Base-by-base conservation (phyloP, 2,888 invertebrate genomes). In the Clivina fossor region DNA sequence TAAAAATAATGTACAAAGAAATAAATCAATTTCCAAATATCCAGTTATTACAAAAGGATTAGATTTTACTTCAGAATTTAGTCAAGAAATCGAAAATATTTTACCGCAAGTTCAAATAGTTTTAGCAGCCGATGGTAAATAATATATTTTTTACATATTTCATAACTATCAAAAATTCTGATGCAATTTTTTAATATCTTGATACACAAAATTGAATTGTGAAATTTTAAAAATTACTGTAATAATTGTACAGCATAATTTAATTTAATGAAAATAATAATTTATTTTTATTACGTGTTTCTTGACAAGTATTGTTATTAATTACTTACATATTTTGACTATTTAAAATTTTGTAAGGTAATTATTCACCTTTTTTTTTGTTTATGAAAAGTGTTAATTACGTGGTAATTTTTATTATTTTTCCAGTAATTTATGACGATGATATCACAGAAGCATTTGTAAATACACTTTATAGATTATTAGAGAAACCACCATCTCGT, bases 341-440 rank as follows among this genome's bases (percentile, higher is more conserved):
- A n/a, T n/a, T n/a, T n/a, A n/a, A n/a, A n/a, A n/a, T n/a, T n/a
- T n/a, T n/a, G n/a, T n/a, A n/a, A n/a, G n/a, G n/a, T n/a, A n/a
- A n/a, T n/a, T n/a, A n/a, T n/a, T n/a, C 30, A 4, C 26, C 19
- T 33, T 13, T 20, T 58, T 35, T 37, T 15, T 41, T 55, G 41
- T 32, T 46, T 48, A 18, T 43, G 15, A 41, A 58, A 26, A 50
- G 26, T 40, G n/a, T 26, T 35, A 15, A 37, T 28, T 26, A 51
- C 7, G 18, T 49, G 47, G 40, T 24, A 46, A 54, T 44, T 56
- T 4, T 43, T 48, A 32, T 13, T 60, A 61, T 61, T 64, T 58
- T 81, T 81, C 22, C 75, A 91, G 92, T 92, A 2, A 85, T 93
- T 49, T 93, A 93, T 70, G 89, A 91, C 68, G 86, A 91, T 65